Base-by-base conservation (phyloP, 2,113 vertebrate genomes). In the Bungarus multicinctus region DNA sequence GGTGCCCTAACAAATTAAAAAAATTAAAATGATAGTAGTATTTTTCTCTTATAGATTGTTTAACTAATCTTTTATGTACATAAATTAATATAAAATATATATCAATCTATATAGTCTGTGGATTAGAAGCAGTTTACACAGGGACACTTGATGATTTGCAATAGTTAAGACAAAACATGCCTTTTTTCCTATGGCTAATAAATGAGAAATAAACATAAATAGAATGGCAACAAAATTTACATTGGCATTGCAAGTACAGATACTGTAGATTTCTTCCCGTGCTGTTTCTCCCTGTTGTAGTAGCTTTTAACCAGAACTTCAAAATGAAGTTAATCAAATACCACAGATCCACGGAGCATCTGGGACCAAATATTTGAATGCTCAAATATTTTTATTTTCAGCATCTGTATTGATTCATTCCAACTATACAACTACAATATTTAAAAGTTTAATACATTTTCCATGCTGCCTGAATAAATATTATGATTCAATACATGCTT, bases 41-140 rank as follows among this genome's bases (percentile, higher is more conserved):
- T 8, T 0, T 53, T n/a, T 23, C 57, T 23, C 45, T 43, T 43
- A 27, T 39, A 93, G 95, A 91, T 30, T 74, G 43, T 45, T 50
- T 85, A 91, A 88, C 93, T 18, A 54, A 94, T 91, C 43, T 95
- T 95, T 94, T 85, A 85, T 74, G 8, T 50, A 88, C 50, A 43
- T 57, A 47, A 16, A 3, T 58, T 87, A 81, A 57, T 16, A 55
- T 55, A 8, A 69, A 88, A 57, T 52, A 81, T 9, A 88, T 10
- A 91, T 27, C 64, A 34, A 22, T 25, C 43, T 6, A 57, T 39
- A 23, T 4, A 69, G 25, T 88, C 34, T 81, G 39, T n/a, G 27
- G 20, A 22, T 5, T 52, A 85, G 3, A 12, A 88, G 23, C 57
- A 34, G 18, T 92, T 22, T 85, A 53, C 53, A 58, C 2, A 85